Percentiles rank a stretch among this genome's conserved stretches.
phyloP scores from a whole-genome alignment of 2,797 vertebrate species.

The Sebastes elongatus region DNA sequence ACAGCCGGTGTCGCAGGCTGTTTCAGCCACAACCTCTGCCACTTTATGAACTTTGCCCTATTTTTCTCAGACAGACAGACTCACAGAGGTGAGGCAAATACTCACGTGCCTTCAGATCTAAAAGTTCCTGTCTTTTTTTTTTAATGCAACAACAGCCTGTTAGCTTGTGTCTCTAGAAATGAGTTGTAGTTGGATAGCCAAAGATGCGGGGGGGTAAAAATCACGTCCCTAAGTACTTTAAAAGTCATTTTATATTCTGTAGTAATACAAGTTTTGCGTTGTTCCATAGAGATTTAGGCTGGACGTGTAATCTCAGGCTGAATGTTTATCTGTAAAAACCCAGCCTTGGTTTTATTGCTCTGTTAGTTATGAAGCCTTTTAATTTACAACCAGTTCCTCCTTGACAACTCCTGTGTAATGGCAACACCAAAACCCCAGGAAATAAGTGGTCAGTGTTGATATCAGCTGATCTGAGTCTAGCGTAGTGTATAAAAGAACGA shows the following conservation, averaged over 20 bases:
- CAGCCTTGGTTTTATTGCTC: slow-evolving; percentile 16
- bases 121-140: background rate
- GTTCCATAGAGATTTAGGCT: background rate
- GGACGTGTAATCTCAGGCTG: slow-evolving; percentile 4
- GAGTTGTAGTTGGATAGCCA: background rate
- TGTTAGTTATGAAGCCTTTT: background rate
- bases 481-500: background rate
- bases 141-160: background rate
- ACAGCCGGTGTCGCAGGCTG: slow-evolving; percentile 17
- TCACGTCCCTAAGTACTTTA: background rate
- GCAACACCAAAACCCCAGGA: background rate
- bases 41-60: slow-evolving; percentile 65
- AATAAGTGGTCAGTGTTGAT: background rate
- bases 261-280: background rate
- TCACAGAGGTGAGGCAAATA: slow-evolving; percentile 3
- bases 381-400: background rate
- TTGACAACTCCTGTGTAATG: background rate
- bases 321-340: slow-evolving; percentile 17
- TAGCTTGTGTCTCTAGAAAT: background rate
- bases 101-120: background rate
- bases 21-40: slow-evolving; percentile 40
- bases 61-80: slow-evolving; percentile 53
- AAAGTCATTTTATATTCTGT: background rate
- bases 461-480: slow-evolving; percentile 3
- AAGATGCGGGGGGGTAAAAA: background rate